A percentile compares a stretch with the other conserved stretches of the same genome.
Conservation (phyloP, 92 coral and sea anemone genomes). For the Epizoanthus fatuus region DNA sequence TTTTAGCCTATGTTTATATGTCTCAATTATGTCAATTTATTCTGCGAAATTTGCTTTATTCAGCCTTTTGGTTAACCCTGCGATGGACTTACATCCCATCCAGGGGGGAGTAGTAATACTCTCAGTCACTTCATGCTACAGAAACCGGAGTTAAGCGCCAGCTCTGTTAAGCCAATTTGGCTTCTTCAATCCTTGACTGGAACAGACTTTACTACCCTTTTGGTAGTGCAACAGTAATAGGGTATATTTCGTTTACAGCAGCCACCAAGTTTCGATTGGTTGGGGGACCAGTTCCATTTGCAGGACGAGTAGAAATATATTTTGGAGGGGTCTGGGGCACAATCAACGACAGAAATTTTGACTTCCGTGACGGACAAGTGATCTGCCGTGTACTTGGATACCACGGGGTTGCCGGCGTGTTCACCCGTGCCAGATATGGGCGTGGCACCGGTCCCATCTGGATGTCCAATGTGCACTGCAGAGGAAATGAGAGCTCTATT, state of each 20-base stretch:
- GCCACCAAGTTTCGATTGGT: conserved; percentile 21
- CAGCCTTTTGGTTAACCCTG: no score
- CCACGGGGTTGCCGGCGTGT: conserved; percentile 6
- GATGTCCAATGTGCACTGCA: conserved; percentile 16
- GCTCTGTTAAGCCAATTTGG: no score
- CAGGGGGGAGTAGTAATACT: no score
- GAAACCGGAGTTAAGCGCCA: no score
- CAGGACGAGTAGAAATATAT: conserved; percentile 29
- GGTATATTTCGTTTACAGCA: background rate
- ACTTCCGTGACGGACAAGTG: conserved; percentile 35
- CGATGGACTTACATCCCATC: no score
- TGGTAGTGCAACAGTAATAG: background rate
- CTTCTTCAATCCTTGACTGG: no score
- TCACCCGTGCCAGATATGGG: conserved; percentile 19
- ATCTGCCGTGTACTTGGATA: conserved; percentile 36
- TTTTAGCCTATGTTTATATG: no score
- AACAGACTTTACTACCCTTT: no score
- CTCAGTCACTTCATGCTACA: no score
- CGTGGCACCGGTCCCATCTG: conserved; percentile 27
- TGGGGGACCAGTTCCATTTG: conserved; percentile 33
- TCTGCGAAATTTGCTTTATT: no score
- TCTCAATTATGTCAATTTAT: no score
- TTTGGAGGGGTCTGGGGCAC: conserved; percentile 41
- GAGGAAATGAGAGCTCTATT: conserved; percentile 14
- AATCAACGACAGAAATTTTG: conserved; percentile 23